phyloP scores from a whole-genome alignment of 2,113 vertebrate genomes.

The Perca fluviatilis region DNA sequence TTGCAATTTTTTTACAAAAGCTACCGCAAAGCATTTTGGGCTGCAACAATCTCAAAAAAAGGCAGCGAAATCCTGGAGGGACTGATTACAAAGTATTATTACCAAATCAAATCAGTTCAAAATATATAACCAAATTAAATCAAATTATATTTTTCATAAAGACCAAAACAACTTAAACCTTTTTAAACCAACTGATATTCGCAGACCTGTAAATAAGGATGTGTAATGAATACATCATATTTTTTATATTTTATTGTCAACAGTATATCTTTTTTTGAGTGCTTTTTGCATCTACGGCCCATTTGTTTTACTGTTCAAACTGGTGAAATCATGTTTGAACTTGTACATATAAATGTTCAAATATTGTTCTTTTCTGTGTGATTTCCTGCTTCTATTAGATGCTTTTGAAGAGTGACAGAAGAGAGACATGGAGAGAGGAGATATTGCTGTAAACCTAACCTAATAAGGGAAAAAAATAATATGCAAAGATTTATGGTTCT shows the following conservation, averaged over 20 bases:
- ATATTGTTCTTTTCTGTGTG: conserved; percentile 22
- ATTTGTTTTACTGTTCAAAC: not conserved
- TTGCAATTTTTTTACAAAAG: too few relatives aligned
- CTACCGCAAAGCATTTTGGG: too few relatives aligned
- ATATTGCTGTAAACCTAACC: conserved; percentile 49
- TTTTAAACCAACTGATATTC: not conserved
- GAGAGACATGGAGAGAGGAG: not conserved
- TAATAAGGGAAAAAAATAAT: conserved; percentile 53
- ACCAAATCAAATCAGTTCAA: not conserved
- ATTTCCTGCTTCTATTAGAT: conserved; percentile 28
- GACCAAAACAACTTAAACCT: not conserved
- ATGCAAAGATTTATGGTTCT: conserved; percentile 60
- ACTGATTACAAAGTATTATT: not conserved
- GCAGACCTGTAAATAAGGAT: not conserved
- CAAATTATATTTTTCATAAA: not conserved
- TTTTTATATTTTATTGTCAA: not conserved
- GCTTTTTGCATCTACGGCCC: not conserved
- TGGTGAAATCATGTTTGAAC: not conserved
- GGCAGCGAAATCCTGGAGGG: too few relatives aligned
- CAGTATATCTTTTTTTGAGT: not conserved
- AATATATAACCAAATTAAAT: not conserved
- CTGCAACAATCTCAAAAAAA: too few relatives aligned
- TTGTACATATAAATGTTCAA: not conserved
- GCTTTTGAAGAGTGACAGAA: conserved; percentile 2
- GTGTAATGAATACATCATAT: not conserved